phyloP scores from a whole-genome alignment of 2,113 vertebrate genomes.

The human (Homo sapiens) region DNA sequence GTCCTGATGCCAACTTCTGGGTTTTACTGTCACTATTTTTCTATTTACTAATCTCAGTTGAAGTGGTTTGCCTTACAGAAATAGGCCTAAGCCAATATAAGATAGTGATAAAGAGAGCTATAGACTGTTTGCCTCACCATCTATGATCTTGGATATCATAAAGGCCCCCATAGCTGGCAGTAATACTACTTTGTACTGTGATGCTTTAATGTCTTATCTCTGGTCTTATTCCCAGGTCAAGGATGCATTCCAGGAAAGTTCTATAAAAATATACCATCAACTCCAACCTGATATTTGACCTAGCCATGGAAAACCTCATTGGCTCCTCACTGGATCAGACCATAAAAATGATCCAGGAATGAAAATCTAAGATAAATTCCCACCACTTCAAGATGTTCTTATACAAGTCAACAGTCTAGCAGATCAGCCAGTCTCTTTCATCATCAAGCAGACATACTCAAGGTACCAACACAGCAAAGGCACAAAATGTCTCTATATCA shows the following conservation, averaged over 20 bases:
- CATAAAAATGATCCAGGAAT: neutral
- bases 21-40: neutral
- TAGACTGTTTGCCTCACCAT: neutral
- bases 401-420: neutral
- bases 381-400: neutral
- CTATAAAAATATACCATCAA: slow-evolving; percentile 10
- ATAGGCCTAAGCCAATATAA: neutral
- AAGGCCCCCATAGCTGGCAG: neutral
- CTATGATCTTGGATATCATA: neutral
- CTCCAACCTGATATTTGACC: neutral
- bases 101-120: neutral
- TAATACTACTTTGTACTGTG: neutral
- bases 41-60: neutral
- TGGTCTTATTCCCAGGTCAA: slow-evolving; percentile 52
- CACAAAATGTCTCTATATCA: neutral
- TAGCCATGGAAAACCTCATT: neutral
- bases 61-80: neutral
- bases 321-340: neutral
- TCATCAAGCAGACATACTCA: neutral
- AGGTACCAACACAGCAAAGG: neutral
- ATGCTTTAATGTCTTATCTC: neutral
- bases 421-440: neutral
- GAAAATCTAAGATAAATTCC: neutral
- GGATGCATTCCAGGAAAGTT: neutral
- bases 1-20: neutral